Evolutionary conservation across 2,113 vertebrate species (phyloP).

Genomic region (Pogona vitticeps): DNA sequence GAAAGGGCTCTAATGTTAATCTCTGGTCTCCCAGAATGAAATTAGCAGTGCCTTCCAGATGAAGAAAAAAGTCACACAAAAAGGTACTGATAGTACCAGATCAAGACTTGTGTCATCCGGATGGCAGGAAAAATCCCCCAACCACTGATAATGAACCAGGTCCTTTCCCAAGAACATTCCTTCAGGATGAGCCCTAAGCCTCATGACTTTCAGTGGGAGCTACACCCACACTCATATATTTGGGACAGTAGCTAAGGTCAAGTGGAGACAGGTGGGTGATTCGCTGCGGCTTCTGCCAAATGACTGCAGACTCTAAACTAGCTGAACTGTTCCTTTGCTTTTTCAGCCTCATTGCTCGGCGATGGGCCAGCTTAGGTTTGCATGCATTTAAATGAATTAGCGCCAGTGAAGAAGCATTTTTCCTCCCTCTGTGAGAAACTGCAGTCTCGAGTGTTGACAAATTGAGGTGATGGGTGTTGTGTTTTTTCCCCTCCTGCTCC

Average conservation of each 20-base stretch:
- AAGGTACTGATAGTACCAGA: too few relatives aligned
- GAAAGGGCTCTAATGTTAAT: too few relatives aligned
- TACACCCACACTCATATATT: background rate
- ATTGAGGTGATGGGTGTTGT: background rate
- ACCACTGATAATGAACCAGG: too few relatives aligned
- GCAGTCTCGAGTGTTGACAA: background rate
- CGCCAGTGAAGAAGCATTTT: background rate
- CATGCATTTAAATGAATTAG: conserved; percentile 19
- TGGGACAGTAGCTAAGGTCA: background rate
- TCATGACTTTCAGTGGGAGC: background rate
- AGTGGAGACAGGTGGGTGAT: background rate
- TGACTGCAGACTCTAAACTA: background rate
- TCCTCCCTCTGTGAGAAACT: background rate
- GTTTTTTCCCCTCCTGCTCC: background rate
- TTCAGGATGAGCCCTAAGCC: too few relatives aligned
- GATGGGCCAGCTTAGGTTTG: background rate
- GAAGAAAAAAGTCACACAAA: too few relatives aligned
- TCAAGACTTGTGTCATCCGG: too few relatives aligned
- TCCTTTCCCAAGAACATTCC: too few relatives aligned
- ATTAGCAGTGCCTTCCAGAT: too few relatives aligned
- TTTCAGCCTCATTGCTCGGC: background rate
- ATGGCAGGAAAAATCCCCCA: too few relatives aligned
- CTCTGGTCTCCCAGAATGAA: too few relatives aligned
- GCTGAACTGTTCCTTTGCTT: background rate
- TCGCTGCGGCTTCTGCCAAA: background rate